These are phyloP conservation scores for Dipodomys ordii DNA, from an alignment of 2,113 vertebrate genomes.

Conservation along the genomic window DNA sequence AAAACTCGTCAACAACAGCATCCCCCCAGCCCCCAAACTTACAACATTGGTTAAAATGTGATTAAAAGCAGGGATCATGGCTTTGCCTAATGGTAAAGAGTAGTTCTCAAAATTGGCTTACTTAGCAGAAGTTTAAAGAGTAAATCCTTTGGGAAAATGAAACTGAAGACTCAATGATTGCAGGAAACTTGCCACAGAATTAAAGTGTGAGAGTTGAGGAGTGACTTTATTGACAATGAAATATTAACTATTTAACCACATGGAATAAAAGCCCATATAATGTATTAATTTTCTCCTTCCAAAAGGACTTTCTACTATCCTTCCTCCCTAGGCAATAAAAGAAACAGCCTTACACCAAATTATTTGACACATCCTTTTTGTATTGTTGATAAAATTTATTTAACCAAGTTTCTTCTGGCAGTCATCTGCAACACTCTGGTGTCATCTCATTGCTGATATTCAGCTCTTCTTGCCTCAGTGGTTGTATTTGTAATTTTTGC, in stretches of 20 bases:
- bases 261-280: neutral
- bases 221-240: neutral
- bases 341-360: neutral
- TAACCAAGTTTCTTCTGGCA: neutral
- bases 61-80: neutral
- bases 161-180: neutral
- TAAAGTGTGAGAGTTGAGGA: neutral
- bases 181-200: neutral
- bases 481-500: neutral
- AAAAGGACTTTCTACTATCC: neutral
- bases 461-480: neutral
- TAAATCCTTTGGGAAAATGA: neutral
- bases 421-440: neutral
- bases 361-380: neutral
- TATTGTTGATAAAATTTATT: neutral
- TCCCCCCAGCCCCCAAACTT: too few species aligned
- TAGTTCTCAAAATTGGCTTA: neutral
- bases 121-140: neutral
- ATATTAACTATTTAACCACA: neutral
- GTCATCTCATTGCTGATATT: neutral
- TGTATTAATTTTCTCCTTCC: neutral
- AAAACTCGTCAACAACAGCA: too few species aligned
- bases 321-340: neutral
- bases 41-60: neutral
- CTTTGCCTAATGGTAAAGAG: neutral